A percentile compares a stretch with the other conserved stretches of the same genome.
Conservation (phyloP, 1,140 invertebrate genomes). For the Diabrotica virgifera region DNA sequence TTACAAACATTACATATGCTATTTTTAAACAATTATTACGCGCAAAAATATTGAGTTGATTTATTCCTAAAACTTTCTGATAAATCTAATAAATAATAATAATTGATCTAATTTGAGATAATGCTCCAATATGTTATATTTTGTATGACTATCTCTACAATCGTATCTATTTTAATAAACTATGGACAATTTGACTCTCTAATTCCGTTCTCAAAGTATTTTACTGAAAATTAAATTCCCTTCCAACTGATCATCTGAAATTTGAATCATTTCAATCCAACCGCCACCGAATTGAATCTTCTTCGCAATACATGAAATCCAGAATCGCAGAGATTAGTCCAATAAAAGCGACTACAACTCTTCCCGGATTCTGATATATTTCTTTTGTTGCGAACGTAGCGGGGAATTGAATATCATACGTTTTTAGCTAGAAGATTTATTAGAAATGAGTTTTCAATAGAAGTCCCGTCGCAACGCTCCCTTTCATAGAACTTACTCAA, state of each 20-base stretch:
- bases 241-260: not conserved
- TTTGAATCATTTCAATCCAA: not conserved
- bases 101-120: too few relatives aligned
- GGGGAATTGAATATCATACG: not conserved
- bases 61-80: too few relatives aligned
- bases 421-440: conserved; percentile 3
- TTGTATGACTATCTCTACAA: too few relatives aligned
- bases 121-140: too few relatives aligned
- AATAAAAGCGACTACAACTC: not conserved
- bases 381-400: not conserved
- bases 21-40: too few relatives aligned
- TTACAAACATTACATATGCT: too few relatives aligned
- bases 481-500: not conserved
- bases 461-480: not conserved
- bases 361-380: conserved; percentile 1
- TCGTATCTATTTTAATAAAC: too few relatives aligned
- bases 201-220: too few relatives aligned
- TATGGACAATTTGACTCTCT: too few relatives aligned
- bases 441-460: conserved; percentile 3
- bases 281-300: not conserved
- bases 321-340: not conserved
- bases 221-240: too few relatives aligned
- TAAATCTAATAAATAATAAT: too few relatives aligned
- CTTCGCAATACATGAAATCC: not conserved
- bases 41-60: too few relatives aligned